phyloP scores from a whole-genome alignment of 2,888 invertebrate genomes.

The Trissolcus brochymenae region DNA sequence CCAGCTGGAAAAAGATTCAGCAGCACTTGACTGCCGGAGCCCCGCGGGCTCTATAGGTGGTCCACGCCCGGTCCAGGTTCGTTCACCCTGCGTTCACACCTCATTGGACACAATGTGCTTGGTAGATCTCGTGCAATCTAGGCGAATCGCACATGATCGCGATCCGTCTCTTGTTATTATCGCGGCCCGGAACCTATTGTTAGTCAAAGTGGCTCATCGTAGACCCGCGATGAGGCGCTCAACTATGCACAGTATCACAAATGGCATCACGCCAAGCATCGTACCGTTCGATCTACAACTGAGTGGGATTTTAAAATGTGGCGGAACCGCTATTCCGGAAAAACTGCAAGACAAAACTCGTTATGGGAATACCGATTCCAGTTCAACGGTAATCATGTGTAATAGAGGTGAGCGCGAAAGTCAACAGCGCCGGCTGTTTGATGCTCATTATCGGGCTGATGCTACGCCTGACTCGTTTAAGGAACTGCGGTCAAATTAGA shows the following conservation, averaged over 20 bases:
- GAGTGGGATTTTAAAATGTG: conserved; percentile 48
- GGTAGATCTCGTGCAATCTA: conserved; percentile 35
- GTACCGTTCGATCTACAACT: conserved; percentile 42
- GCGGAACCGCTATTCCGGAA: conserved; percentile 48
- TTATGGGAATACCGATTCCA: conserved; percentile 42
- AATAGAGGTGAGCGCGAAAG: conserved; percentile 35
- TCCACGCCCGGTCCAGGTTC: conserved; percentile 63
- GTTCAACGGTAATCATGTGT: conserved; percentile 41
- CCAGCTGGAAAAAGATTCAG: conserved; percentile 43
- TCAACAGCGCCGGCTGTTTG: conserved; percentile 21
- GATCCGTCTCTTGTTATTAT: conserved; percentile 50
- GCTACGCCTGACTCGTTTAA: background rate
- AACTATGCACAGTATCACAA: conserved; percentile 45
- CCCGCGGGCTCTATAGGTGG: conserved; percentile 62
- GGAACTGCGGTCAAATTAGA: background rate
- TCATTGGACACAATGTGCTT: conserved; percentile 60
- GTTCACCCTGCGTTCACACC: conserved; percentile 65
- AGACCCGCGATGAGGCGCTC: conserved; percentile 48
- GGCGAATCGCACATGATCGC: conserved; percentile 38
- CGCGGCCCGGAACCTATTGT: conserved; percentile 45
- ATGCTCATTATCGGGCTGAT: conserved; percentile 29
- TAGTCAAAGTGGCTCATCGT: conserved; percentile 53
- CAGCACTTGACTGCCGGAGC: conserved; percentile 59
- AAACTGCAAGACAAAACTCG: conserved; percentile 47
- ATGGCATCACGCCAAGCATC: conserved; percentile 48